Conservation (phyloP, 2,797 vertebrate species). For the Cebuella pygmaea region DNA sequence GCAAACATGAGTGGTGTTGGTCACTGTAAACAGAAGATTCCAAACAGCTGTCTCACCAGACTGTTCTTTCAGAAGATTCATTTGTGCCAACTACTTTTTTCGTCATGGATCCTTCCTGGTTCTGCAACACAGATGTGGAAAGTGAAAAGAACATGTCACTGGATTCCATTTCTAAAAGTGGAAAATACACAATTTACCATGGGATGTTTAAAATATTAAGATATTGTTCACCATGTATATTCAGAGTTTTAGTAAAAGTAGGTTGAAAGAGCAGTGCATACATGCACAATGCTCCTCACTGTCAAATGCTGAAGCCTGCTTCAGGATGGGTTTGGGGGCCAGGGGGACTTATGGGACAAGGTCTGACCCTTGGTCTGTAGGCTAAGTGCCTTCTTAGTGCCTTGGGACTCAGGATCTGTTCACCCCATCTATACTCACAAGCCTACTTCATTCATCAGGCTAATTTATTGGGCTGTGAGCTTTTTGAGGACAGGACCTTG, state of each 20-base stretch:
- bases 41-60: not conserved
- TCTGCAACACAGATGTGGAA: constrained; percentile 69
- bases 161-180: constrained; percentile 54
- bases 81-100: constrained; percentile 44
- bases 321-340: not conserved
- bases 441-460: not conserved
- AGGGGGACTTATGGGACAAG: not conserved
- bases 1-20: not conserved
- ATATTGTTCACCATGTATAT: not conserved
- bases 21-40: constrained; percentile 47
- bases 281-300: not conserved
- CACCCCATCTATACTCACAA: not conserved
- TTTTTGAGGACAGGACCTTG: not conserved
- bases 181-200: constrained; percentile 28
- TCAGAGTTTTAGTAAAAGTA: not conserved
- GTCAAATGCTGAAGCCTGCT: not conserved
- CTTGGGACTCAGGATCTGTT: not conserved
- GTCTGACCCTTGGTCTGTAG: not conserved
- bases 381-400: not conserved
- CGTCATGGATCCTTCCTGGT: constrained; percentile 38
- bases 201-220: not conserved
- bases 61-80: constrained; percentile 5
- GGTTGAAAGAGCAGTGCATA: not conserved
- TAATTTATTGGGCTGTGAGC: not conserved
- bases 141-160: not conserved